Conservation (phyloP, 2,113 vertebrate species). For the Perca flavescens region DNA sequence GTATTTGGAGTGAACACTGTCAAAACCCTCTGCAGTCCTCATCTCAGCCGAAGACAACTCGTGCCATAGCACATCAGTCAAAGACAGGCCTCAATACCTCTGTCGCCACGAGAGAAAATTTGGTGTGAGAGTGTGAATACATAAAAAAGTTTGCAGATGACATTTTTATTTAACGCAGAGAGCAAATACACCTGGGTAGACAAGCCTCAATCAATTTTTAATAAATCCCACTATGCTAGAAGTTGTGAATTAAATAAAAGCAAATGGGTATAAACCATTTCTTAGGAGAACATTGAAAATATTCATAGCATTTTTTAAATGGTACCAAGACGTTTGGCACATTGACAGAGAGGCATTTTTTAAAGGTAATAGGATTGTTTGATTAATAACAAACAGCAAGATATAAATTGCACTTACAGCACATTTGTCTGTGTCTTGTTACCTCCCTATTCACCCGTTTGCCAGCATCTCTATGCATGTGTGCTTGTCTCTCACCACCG, state of each 20-base stretch:
- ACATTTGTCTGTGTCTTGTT: constrained; percentile 36
- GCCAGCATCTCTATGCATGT: constrained; percentile 18
- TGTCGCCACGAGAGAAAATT: constrained; percentile 48
- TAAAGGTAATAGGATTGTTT: constrained; percentile 22
- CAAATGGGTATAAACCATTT: neutral
- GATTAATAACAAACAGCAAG: constrained; percentile 43
- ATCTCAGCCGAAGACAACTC: constrained; percentile 65
- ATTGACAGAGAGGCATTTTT: constrained; percentile 27
- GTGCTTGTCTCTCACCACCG: constrained; percentile 58
- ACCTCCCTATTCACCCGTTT: constrained; percentile 14
- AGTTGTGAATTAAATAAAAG: constrained; percentile 24
- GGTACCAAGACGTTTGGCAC: constrained; percentile 10
- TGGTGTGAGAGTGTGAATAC: constrained; percentile 48
- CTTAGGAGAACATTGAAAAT: neutral
- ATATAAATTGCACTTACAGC: constrained; percentile 15
- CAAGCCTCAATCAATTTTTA: constrained; percentile 59
- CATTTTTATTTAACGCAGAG: constrained; percentile 46
- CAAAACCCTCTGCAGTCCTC: constrained; percentile 69
- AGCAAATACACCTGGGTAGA: constrained; percentile 51
- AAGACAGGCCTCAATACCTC: constrained; percentile 52
- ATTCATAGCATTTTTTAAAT: constrained; percentile 27
- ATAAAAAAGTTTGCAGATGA: constrained; percentile 57
- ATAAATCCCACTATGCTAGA: constrained; percentile 37
- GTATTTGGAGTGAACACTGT: constrained; percentile 76
- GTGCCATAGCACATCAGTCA: constrained; percentile 69